phyloP scores from a whole-genome alignment of 2,113 vertebrate genomes.

The Neolamprologus cancellatus region DNA sequence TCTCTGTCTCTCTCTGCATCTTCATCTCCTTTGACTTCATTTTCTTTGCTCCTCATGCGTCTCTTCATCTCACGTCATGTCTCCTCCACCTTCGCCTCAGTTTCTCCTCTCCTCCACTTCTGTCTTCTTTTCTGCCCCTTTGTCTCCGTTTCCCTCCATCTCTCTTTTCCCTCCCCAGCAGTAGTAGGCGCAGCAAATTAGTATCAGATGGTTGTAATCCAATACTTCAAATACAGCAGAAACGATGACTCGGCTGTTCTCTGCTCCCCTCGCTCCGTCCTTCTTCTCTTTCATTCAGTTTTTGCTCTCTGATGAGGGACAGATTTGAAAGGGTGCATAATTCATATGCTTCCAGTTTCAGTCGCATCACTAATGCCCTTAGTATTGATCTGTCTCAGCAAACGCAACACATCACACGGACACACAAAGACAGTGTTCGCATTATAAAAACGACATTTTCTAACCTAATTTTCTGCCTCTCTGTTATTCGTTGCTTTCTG shows the following conservation, averaged over 20 bases:
- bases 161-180: constrained; percentile 61
- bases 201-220: constrained; percentile 97
- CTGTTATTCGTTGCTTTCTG: constrained; percentile 37
- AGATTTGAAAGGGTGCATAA: constrained; percentile 95
- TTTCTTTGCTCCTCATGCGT: background rate
- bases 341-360: constrained; percentile 85
- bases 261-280: constrained; percentile 37
- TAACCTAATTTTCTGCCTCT: constrained; percentile 45
- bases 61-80: background rate
- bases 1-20: background rate
- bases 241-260: constrained; percentile 89
- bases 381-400: constrained; percentile 85
- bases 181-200: constrained; percentile 83
- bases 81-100: background rate
- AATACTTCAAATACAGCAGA: constrained; percentile 85
- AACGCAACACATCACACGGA: background rate
- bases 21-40: background rate
- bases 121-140: background rate
- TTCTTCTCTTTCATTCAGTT: background rate
- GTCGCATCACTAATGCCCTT: constrained; percentile 86
- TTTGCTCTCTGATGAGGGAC: constrained; percentile 71
- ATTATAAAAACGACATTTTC: constrained; percentile 22
- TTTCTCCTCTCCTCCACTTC: background rate
- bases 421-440: background rate
- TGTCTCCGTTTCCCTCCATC: constrained; percentile 16